Evolutionary conservation across 1,140 invertebrate species (phyloP).

Genomic region (Papilio helenus): DNA sequence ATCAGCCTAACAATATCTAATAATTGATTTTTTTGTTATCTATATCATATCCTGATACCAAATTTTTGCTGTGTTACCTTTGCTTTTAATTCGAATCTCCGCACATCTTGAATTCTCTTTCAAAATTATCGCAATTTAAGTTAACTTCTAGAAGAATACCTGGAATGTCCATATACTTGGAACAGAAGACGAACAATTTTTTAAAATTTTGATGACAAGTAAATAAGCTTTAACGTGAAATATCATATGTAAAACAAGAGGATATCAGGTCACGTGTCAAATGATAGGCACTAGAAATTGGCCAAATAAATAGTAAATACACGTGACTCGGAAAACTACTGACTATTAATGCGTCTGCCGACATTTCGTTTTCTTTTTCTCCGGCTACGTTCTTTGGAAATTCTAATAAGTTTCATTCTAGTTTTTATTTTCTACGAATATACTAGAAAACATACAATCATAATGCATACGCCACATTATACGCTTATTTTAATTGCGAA

Average conservation of each 20-base stretch:
- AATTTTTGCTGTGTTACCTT: too few species aligned
- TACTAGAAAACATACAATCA: background rate
- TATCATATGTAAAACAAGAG: constrained; percentile 50
- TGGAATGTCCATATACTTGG: background rate
- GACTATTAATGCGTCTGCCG: constrained; percentile 56
- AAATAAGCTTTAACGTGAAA: constrained; percentile 33
- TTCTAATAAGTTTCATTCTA: constrained; percentile 46
- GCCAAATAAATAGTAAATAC: constrained; percentile 54
- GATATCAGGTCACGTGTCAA: constrained; percentile 58
- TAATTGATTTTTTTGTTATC: too few species aligned
- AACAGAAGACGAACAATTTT: background rate
- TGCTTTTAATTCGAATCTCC: too few species aligned
- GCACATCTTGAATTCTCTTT: too few species aligned
- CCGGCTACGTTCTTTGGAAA: constrained; percentile 41
- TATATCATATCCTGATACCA: too few species aligned
- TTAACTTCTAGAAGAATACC: too few species aligned
- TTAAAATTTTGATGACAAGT: background rate
- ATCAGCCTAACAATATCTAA: too few species aligned
- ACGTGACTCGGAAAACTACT: constrained; percentile 55
- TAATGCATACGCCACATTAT: constrained; percentile 10
- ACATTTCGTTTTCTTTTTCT: constrained; percentile 56
- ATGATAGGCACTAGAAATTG: constrained; percentile 53
- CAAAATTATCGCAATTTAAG: too few species aligned
- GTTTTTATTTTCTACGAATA: constrained; percentile 9
- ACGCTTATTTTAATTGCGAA: constrained; percentile 12